A percentile compares a stretch with the other conserved stretches of the same genome.
phyloP scores from a whole-genome alignment of 2,113 vertebrate genomes.

The Saccopteryx bilineata region DNA sequence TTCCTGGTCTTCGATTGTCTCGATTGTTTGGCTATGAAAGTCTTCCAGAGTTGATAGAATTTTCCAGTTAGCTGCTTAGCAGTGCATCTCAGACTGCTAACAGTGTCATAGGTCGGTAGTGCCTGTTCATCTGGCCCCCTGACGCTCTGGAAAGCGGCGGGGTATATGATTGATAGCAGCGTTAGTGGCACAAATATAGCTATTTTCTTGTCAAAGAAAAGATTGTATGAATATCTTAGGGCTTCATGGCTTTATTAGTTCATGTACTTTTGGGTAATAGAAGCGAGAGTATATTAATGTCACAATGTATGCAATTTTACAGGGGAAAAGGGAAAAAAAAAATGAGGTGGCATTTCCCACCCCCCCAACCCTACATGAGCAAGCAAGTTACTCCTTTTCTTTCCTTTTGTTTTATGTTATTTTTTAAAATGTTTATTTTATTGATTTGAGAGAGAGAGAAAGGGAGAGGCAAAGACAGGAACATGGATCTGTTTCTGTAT shows the following conservation, averaged over 20 bases:
- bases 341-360: not conserved
- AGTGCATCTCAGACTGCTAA: conserved; percentile 61
- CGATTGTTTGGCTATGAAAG: conserved; percentile 19
- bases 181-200: not conserved
- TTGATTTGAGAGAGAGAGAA: no score
- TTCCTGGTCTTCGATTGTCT: conserved; percentile 21
- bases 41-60: conserved; percentile 49
- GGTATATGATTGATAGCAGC: not conserved
- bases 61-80: conserved; percentile 55
- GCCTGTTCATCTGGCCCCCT: not conserved
- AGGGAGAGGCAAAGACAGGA: no score
- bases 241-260: conserved; percentile 19
- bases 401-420: no score
- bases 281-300: not conserved
- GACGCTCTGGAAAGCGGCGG: not conserved
- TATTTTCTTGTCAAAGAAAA: conserved; percentile 17
- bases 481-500: no score
- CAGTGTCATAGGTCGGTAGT: not conserved
- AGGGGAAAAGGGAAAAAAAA: not conserved
- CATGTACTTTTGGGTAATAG: conserved; percentile 13
- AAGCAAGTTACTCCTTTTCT: not conserved
- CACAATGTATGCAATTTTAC: not conserved
- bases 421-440: no score
- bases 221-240: not conserved
- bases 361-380: no score